These are phyloP conservation scores for Unio delphinus DNA, from an alignment of 2,888 invertebrate species.

Conservation along the genomic window DNA sequence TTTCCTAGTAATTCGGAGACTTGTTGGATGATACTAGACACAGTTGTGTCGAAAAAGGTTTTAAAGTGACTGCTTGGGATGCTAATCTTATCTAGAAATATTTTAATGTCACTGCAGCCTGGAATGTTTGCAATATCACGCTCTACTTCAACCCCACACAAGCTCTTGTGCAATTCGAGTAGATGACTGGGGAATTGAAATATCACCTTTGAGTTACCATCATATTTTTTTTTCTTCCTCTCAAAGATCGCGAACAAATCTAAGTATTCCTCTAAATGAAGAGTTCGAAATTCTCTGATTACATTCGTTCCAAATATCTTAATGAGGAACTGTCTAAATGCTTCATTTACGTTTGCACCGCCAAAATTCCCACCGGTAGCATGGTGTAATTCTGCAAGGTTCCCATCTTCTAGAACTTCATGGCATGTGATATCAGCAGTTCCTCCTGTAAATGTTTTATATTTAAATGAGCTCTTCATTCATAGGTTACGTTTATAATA, in stretches of 20 bases:
- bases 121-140: neutral
- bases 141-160: conserved; percentile 1
- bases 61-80: neutral
- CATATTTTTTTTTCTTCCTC: conserved; percentile 19
- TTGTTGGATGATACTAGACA: neutral
- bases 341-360: conserved; percentile 22
- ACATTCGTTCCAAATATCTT: conserved; percentile 10
- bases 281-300: conserved; percentile 10
- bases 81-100: neutral
- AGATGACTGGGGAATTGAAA: conserved; percentile 15
- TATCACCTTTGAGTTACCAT: conserved; percentile 13
- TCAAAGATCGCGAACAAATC: conserved; percentile 24
- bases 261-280: conserved; percentile 16
- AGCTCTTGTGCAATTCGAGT: conserved; percentile 5
- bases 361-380: conserved; percentile 30
- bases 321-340: conserved; percentile 7
- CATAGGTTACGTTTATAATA: too few relatives aligned
- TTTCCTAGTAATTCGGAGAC: neutral
- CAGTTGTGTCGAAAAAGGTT: neutral
- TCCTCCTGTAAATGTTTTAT: too few relatives aligned
- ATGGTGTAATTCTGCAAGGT: conserved; percentile 23
- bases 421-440: conserved; percentile 22
- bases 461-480: too few relatives aligned
- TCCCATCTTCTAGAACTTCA: conserved; percentile 14
- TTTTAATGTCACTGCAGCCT: neutral